Base-by-base conservation (phyloP, 2,797 vertebrate species). In the Mastacembelus armatus region DNA sequence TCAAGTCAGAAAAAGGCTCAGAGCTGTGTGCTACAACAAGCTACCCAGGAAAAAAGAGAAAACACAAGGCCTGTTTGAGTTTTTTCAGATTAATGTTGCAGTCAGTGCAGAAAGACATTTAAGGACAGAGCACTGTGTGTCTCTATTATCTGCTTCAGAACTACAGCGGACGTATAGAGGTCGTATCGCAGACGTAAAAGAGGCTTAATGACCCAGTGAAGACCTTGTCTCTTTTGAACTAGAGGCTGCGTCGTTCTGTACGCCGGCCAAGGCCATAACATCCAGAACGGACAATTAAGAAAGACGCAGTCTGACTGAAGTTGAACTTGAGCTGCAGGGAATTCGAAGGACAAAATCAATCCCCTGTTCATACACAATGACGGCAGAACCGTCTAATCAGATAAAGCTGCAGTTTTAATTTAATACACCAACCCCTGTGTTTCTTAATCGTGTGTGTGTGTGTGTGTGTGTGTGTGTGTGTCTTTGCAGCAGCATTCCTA, bases 341-440 rank as follows among this genome's bases (percentile, higher is more conserved):
- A 64, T 68, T 26, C 73, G 64, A 71, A 69, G 71, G 59, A 35
- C 51, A 45, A 43, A 73, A 48, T 43, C 44, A 48, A 16, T 44
- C 29, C 47, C 7, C 19, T 45, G 54, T 66, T 71, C 35, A 33
- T 22, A 15, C 48, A 71, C 67, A 54, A 36, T 50, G 77, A 64
- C 11, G 36, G 61, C 45, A 66, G 47, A 47, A 8, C 44, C 40
- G 5, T 39, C 45, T 61, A 84, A 82, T 78, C 66, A 45, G 66
- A 81, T 80, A 61, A 54, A 50, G 74, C 64, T 52, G 58, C 27
- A 22, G n/a, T 33, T 58, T 81, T 50, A 72, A 68, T 50, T 48
- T 55, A 36, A 60, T 11, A 60, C 42, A 78, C 63, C 57, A 59
- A 35, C 32, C 22, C 19, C 6, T n/a, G 6, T 29, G 50, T 58